Percentiles rank a stretch among this genome's conserved stretches.
Conservation (phyloP, 2,797 vertebrate species). For the Pithecia hirsuta region DNA sequence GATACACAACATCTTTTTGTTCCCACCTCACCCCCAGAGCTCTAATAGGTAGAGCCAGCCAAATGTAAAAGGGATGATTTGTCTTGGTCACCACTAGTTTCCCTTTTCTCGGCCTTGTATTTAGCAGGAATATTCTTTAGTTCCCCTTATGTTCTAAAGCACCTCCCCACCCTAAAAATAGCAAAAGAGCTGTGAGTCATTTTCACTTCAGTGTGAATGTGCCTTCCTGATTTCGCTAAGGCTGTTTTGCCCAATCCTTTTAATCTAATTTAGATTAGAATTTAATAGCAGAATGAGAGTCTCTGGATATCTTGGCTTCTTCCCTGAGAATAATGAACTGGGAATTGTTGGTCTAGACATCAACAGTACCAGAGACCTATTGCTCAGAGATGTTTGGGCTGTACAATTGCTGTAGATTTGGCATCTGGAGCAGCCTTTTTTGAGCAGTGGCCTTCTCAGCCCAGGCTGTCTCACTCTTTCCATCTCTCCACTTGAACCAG, state of each 20-base stretch:
- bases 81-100: neutral
- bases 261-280: neutral
- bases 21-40: neutral
- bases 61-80: neutral
- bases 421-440: neutral
- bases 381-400: neutral
- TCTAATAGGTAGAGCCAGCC: neutral
- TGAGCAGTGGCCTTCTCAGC: neutral
- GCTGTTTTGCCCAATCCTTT: constrained; percentile 28
- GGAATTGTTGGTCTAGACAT: neutral
- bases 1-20: neutral
- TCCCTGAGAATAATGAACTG: neutral
- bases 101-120: neutral
- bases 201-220: constrained; percentile 46
- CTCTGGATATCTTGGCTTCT: neutral
- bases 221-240: constrained; percentile 25
- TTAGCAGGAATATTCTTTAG: neutral
- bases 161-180: constrained; percentile 52
- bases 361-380: neutral
- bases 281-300: neutral
- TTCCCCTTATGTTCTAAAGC: constrained; percentile 29
- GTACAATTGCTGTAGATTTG: neutral
- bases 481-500: neutral
- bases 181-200: constrained; percentile 51
- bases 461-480: neutral